phyloP scores from a whole-genome alignment of 2,888 invertebrate genomes.

The Hirtodrosophila cameraria region DNA sequence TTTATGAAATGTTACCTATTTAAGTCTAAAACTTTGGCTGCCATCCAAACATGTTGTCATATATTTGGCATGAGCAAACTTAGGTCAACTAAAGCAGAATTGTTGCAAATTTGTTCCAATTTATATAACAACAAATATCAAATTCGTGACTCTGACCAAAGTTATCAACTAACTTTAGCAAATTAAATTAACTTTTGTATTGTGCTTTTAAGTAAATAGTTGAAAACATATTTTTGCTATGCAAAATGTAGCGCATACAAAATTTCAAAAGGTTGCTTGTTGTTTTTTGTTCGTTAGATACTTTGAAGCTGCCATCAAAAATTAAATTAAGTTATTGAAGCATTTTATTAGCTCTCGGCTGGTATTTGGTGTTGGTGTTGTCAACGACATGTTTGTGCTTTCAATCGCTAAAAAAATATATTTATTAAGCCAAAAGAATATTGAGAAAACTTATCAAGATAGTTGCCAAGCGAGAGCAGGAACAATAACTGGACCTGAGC shows the following conservation, averaged over 20 bases:
- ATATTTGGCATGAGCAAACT: neutral
- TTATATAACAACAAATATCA: neutral
- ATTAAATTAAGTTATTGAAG: slow-evolving; percentile 67
- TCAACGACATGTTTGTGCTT: slow-evolving; percentile 50
- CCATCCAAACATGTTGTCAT: neutral
- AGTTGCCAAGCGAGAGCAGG: slow-evolving; percentile 47
- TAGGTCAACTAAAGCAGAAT: neutral
- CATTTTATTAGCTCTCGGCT: slow-evolving; percentile 53
- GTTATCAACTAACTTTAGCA: neutral
- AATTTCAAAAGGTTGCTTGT: slow-evolving; percentile 20
- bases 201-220: no score
- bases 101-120: no score
- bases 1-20: neutral
- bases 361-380: slow-evolving; percentile 17
- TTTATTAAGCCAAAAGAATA: slow-evolving; percentile 64
- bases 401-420: slow-evolving; percentile 38
- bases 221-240: no score
- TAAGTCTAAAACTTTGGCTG: neutral
- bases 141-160: neutral
- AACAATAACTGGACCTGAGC: slow-evolving; percentile 19
- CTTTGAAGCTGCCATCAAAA: slow-evolving; percentile 32
- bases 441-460: slow-evolving; percentile 69
- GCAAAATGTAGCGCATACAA: slow-evolving; percentile 31
- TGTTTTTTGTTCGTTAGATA: slow-evolving; percentile 5
- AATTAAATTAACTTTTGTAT: neutral